Evolutionary conservation across 2,113 vertebrate species (phyloP).

Genomic region (Stomatorhinus ivindoensis): DNA sequence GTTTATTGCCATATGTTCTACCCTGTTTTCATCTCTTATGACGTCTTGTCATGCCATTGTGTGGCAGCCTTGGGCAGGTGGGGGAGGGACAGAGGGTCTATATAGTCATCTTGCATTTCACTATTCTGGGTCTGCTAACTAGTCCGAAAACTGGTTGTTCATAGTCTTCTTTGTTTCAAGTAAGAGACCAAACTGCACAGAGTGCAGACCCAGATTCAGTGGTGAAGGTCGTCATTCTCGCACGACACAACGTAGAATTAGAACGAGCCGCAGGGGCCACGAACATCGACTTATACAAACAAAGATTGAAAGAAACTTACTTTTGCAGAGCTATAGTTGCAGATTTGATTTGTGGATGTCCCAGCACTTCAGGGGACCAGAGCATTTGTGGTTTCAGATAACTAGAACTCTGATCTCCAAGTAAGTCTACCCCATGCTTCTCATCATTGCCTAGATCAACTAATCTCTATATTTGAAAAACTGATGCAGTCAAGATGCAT

Average conservation of each 20-base stretch:
- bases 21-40: background rate
- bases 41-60: background rate
- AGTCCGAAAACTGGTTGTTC: background rate
- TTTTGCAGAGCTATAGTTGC: background rate
- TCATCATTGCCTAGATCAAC: background rate
- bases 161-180: background rate
- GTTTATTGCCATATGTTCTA: background rate
- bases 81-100: background rate
- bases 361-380: too few species aligned
- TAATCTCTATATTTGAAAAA: background rate
- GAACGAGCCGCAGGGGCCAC: background rate
- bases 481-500: too few species aligned
- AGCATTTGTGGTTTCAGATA: background rate
- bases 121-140: background rate
- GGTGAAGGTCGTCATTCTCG: background rate
- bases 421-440: background rate
- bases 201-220: background rate
- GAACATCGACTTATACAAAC: background rate
- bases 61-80: background rate
- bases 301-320: background rate
- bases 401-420: background rate
- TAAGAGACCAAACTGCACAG: background rate
- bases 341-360: background rate
- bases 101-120: background rate
- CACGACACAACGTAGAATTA: background rate